Percentiles rank a stretch among this genome's conserved stretches.
phyloP scores from a whole-genome alignment of 1,140 invertebrate species.

The Druon quercuslanigerum region DNA sequence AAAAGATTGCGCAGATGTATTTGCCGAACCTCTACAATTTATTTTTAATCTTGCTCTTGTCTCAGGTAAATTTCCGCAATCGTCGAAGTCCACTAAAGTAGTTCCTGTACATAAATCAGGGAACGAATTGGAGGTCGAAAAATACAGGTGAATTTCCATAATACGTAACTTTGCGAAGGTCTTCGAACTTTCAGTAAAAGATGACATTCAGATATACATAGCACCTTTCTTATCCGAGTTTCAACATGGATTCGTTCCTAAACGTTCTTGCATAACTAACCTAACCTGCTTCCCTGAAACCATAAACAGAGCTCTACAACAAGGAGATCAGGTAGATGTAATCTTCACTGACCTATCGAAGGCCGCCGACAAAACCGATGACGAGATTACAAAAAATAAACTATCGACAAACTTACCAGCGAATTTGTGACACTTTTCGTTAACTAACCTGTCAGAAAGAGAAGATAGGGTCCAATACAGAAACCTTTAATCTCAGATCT shows the following conservation, averaged over 20 bases:
- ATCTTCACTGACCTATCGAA: not conserved
- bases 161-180: not conserved
- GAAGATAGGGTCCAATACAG: not conserved
- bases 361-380: not conserved
- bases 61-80: not conserved
- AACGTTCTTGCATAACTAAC: not conserved
- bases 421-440: no score
- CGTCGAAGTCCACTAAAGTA: not conserved
- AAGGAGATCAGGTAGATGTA: not conserved
- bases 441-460: not conserved
- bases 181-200: not conserved
- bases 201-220: not conserved
- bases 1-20: not conserved
- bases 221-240: not conserved
- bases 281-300: not conserved
- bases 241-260: not conserved
- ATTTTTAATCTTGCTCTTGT: not conserved
- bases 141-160: not conserved
- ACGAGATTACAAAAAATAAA: no score
- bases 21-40: not conserved
- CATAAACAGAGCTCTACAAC: not conserved
- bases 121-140: not conserved
- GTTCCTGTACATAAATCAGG: not conserved
- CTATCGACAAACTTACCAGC: no score
- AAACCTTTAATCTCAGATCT: not conserved